Evolutionary conservation across 1,140 invertebrate genomes (phyloP).

Genomic region (Orchesella cincta): DNA sequence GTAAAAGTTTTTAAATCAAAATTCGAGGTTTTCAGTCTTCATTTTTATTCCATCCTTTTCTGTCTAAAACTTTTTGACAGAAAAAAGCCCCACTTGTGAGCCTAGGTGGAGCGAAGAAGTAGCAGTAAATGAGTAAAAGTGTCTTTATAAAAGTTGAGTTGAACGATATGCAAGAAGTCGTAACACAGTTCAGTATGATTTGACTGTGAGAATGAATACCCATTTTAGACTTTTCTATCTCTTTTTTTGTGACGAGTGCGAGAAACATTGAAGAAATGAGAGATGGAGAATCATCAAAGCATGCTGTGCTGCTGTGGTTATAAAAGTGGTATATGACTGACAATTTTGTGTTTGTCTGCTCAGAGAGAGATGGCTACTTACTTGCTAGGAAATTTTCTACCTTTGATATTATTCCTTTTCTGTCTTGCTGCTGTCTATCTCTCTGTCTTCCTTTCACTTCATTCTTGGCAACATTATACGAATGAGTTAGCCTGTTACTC

Average conservation of each 20-base stretch:
- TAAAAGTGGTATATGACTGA: neutral
- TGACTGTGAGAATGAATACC: neutral
- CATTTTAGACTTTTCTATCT: neutral
- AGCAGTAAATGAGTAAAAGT: slow-evolving; percentile 1
- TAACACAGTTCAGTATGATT: no score
- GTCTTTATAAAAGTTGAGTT: neutral
- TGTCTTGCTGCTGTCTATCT: neutral
- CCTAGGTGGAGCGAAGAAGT: neutral
- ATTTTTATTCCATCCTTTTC: slow-evolving; percentile 17
- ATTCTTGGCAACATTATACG: neutral
- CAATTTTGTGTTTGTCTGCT: neutral
- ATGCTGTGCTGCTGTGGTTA: neutral
- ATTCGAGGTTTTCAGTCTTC: slow-evolving; percentile 20
- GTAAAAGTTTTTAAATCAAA: slow-evolving; percentile 18
- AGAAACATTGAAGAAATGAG: neutral
- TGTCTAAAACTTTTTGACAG: slow-evolving; percentile 20
- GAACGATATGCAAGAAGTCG: no score
- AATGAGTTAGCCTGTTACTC: neutral
- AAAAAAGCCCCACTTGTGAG: slow-evolving; percentile 10
- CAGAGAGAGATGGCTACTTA: neutral
- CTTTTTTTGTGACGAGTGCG: neutral
- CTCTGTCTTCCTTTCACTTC: no score
- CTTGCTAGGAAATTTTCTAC: neutral
- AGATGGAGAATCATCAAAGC: slow-evolving; percentile 6
- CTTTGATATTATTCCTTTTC: neutral